Evolutionary conservation across 2,113 vertebrate species (phyloP).

Genomic region (Mohoua ochrocephala): DNA sequence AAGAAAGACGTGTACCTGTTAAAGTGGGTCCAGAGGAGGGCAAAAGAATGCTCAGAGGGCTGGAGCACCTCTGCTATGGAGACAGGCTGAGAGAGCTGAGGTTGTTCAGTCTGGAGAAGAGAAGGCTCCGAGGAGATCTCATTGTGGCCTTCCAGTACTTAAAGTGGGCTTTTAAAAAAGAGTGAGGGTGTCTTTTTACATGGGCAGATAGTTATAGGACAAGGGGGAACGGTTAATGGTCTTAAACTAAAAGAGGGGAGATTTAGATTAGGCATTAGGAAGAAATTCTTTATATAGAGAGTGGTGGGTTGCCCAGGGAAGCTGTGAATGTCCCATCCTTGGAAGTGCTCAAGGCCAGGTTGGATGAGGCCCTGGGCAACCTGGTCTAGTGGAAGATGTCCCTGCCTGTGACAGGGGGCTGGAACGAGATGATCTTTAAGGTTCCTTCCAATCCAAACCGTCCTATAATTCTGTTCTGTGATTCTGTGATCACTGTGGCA

Average conservation of each 20-base stretch:
- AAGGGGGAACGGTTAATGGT: neutral
- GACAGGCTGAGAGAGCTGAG: neutral
- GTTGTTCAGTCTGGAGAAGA: neutral
- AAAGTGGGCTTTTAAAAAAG: neutral
- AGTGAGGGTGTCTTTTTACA: neutral
- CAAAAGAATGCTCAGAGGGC: neutral
- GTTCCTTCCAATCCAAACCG: neutral
- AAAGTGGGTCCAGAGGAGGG: neutral
- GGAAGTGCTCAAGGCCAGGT: neutral
- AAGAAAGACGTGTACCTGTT: neutral
- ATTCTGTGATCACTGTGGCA: neutral
- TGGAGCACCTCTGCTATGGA: neutral
- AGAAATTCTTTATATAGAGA: neutral
- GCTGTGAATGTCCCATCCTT: neutral
- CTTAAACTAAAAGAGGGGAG: neutral
- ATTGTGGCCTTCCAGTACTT: neutral
- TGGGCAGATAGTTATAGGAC: neutral
- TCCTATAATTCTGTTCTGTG: neutral
- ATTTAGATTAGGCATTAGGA: neutral
- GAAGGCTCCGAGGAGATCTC: neutral
- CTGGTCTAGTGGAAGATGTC: neutral
- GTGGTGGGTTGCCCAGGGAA: neutral
- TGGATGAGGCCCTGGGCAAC: neutral
- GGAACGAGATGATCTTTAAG: neutral
- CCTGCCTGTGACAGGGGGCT: neutral